Percentiles rank a stretch among this genome's conserved stretches.
These are phyloP conservation scores for Lymantria dispar DNA, from an alignment of 2,888 invertebrate genomes.

Conservation along the genomic window DNA sequence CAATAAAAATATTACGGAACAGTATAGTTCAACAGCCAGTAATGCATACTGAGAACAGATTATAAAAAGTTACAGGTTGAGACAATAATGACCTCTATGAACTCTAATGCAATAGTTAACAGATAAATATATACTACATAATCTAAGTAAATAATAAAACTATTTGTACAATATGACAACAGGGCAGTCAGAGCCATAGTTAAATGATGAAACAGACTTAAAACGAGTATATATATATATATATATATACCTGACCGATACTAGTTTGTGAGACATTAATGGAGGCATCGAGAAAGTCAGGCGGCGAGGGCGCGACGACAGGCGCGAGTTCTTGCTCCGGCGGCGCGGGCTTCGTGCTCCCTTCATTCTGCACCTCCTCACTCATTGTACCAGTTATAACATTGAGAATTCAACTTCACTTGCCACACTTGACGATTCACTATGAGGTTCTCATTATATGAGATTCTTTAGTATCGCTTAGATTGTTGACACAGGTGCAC, in stretches of 20 bases:
- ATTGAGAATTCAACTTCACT: conserved; percentile 41
- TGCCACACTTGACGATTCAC: conserved; percentile 31
- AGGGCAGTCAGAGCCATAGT: no score
- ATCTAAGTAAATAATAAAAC: no score
- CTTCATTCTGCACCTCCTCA: conserved; percentile 70
- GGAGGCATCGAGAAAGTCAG: conserved; percentile 42
- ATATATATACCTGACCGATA: conserved; percentile 44
- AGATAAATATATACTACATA: no score
- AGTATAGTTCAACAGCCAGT: no score
- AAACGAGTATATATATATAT: background rate
- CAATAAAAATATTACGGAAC: no score
- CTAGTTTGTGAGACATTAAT: conserved; percentile 56
- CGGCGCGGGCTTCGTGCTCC: conserved; percentile 52
- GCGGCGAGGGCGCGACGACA: conserved; percentile 26
- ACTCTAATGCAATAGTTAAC: no score
- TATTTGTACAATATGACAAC: no score
- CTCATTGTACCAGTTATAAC: conserved; percentile 68
- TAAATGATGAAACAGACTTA: background rate
- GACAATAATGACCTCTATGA: no score
- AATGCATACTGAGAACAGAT: no score
- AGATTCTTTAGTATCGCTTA: conserved; percentile 29
- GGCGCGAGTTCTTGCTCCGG: conserved; percentile 33
- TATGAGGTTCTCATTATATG: conserved; percentile 56
- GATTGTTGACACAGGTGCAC: conserved; percentile 47
- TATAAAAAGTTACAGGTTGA: no score